phyloP scores from a whole-genome alignment of 1,140 invertebrate species.

The Lysiphlebus fabarum region DNA sequence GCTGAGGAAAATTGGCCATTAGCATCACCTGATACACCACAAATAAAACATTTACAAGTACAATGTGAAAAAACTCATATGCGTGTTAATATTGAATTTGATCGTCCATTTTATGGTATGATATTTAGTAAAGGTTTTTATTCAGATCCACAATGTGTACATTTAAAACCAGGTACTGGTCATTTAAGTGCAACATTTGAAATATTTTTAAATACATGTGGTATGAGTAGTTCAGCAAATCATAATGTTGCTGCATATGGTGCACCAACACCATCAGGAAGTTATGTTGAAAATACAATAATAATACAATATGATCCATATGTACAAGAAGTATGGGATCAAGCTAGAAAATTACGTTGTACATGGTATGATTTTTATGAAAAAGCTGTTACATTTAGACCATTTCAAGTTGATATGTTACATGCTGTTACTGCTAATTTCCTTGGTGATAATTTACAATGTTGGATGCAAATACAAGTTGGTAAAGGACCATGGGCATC shows the following conservation, averaged over 20 bases:
- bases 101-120: slow-evolving; percentile 92
- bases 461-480: slow-evolving; percentile 93
- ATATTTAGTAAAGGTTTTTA: slow-evolving; percentile 93
- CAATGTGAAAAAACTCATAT: slow-evolving; percentile 95
- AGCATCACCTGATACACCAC: slow-evolving; percentile 79
- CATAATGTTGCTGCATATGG: slow-evolving; percentile 74
- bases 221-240: slow-evolving; percentile 84
- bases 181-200: slow-evolving; percentile 87
- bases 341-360: slow-evolving; percentile 80
- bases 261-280: slow-evolving; percentile 82
- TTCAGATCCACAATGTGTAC: slow-evolving; percentile 86
- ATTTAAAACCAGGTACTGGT: slow-evolving; percentile 84
- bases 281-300: slow-evolving; percentile 92
- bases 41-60: slow-evolving; percentile 88
- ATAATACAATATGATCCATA: slow-evolving; percentile 94
- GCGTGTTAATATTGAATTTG: slow-evolving; percentile 92
- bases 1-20: slow-evolving; percentile 80
- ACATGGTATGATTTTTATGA: slow-evolving; percentile 96
- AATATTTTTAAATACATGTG: slow-evolving; percentile 87
- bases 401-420: slow-evolving; percentile 91
- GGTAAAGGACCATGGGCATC: slow-evolving; percentile 93
- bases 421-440: slow-evolving; percentile 93
- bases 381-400: slow-evolving; percentile 88
- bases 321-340: slow-evolving; percentile 89
- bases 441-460: slow-evolving; percentile 89